Base-by-base conservation (phyloP, 2,797 vertebrate species). In the Rhinophrynus dorsalis region DNA sequence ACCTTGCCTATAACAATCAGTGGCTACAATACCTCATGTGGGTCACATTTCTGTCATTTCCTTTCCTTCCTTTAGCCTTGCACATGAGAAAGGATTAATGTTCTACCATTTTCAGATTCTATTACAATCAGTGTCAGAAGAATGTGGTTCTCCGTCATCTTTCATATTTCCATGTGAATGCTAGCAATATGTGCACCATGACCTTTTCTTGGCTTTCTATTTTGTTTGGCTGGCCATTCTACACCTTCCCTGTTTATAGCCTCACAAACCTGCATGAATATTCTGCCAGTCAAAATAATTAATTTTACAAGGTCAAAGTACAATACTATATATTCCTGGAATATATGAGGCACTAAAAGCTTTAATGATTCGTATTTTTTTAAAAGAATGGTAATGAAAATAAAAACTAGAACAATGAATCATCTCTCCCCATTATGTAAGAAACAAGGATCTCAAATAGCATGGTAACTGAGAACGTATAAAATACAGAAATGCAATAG, bases 251-350 rank as follows among this genome's bases (percentile, higher is more conserved):
- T 65, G 51, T 72, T 72, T 72, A 72, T 51, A 65, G 68, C 60
- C 60, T 51, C 48, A 30, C 51, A 65, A 65, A 72, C 52, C 61
- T 58, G 52, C 32, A 18, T 50, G 52, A 57, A 51, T 58, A 57
- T 29, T 51, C 33, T 58, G 68, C 60, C 60, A 72, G 44, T 57
- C 27, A 48, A 64, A 58, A 65, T 72, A 72, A 72, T 50, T 42
- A 40, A 58, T 58, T 72, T 72, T 65, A 65, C 68, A 65, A 65
- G 68, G 68, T 71, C 68, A 65, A 65, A 18, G 52, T 35, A 65
- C 56, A 50, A 42, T 58, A 32, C 21, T 32, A 42, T 30, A 58
- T 42, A 65, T 65, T 50, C 20, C 26, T 27, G 33, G 60, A 57
- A 58, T 58, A 72, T 51, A 30, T 58, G 60, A 65, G 60, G 60